A percentile compares a stretch with the other conserved stretches of the same genome.
These are phyloP conservation scores for Stegodyphus mimosarum DNA, from an alignment of 1,140 invertebrate species.

Conservation along the genomic window DNA sequence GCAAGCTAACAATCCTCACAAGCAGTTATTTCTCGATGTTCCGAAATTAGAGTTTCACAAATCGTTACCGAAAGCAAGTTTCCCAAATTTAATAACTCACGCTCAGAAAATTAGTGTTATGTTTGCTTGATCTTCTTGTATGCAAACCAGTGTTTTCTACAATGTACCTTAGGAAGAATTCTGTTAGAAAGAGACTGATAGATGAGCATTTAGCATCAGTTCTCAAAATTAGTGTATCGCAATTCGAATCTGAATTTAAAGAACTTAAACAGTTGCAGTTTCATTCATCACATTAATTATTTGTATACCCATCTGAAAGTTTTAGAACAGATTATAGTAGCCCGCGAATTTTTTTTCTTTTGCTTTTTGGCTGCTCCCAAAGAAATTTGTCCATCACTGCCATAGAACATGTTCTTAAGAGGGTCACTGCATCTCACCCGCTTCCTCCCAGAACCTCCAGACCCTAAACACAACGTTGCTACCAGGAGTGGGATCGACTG, in stretches of 20 bases:
- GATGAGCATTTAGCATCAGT: constrained; percentile 6
- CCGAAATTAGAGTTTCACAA: constrained; percentile 15
- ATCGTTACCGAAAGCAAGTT: constrained; percentile 15
- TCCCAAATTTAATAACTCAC: constrained; percentile 1
- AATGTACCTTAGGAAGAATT: constrained; percentile 8
- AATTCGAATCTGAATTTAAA: not conserved
- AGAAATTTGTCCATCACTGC: not conserved
- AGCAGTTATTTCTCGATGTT: constrained; percentile 19
- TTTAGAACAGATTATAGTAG: not conserved
- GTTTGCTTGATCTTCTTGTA: constrained; percentile 12
- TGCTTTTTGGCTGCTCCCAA: not conserved
- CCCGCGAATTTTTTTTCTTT: constrained; percentile 1
- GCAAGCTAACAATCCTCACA: constrained; percentile 23
- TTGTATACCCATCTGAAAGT: not conserved
- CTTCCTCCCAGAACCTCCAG: too few relatives aligned
- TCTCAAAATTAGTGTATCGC: not conserved
- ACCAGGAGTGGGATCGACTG: too few relatives aligned
- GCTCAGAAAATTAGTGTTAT: constrained; percentile 10
- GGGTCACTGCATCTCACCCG: too few relatives aligned
- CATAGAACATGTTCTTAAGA: not conserved
- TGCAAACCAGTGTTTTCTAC: constrained; percentile 5
- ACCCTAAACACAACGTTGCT: too few relatives aligned
- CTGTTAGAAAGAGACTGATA: not conserved
- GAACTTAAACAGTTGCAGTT: not conserved
- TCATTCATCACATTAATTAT: constrained; percentile 16